These are phyloP conservation scores for Mayetiola destructor DNA, from an alignment of 2,888 invertebrate species.

Conservation along the genomic window DNA sequence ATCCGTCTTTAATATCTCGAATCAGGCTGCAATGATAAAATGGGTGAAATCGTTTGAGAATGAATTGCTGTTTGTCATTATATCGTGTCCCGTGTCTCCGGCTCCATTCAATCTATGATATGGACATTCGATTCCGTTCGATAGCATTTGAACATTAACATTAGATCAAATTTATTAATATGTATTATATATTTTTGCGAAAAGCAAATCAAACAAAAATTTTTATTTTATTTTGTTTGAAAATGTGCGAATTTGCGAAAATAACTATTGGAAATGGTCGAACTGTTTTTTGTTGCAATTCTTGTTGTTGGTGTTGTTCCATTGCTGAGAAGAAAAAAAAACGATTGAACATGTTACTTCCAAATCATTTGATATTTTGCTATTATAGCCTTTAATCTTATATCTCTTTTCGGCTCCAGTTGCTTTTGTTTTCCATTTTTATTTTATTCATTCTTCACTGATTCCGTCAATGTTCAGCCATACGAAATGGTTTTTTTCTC, in stretches of 20 bases:
- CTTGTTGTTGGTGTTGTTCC: neutral
- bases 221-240: too few species aligned
- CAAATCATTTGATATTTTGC: constrained; percentile 8
- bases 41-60: too few species aligned
- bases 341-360: constrained; percentile 12
- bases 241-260: constrained; percentile 11
- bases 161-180: too few species aligned
- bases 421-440: neutral
- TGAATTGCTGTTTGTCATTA: too few species aligned
- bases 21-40: too few species aligned
- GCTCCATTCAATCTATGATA: neutral
- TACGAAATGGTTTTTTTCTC: too few species aligned
- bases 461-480: too few species aligned
- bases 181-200: neutral
- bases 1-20: neutral
- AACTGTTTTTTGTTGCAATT: neutral
- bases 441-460: too few species aligned
- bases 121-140: neutral
- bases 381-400: neutral
- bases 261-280: too few species aligned
- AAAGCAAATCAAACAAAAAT: neutral
- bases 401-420: neutral
- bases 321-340: neutral
- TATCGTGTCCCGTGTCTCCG: too few species aligned
- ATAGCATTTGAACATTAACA: neutral